Conservation (phyloP, 37 sponge, comb jelly and placozoan genomes). For the Spongilla lacustris region DNA sequence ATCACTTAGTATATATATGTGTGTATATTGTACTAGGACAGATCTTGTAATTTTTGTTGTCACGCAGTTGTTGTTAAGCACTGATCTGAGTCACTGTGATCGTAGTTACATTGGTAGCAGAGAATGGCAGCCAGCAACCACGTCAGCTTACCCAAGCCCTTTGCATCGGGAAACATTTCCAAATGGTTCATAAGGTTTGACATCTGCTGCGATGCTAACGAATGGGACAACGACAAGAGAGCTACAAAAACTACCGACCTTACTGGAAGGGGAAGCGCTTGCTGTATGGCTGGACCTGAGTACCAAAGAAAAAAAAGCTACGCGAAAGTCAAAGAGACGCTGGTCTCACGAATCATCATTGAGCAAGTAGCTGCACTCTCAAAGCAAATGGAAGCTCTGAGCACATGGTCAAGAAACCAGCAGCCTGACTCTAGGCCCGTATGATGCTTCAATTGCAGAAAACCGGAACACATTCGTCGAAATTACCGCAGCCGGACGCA, state of each 20-base stretch:
- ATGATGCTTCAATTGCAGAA: slow-evolving; percentile 11
- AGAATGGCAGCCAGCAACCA: not conserved
- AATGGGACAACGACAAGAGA: slow-evolving; percentile 26
- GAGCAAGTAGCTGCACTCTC: slow-evolving; percentile 32
- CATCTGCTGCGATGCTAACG: slow-evolving; percentile 42
- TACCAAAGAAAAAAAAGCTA: slow-evolving; percentile 14
- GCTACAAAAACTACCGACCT: slow-evolving; percentile 39
- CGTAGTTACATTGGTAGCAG: slow-evolving; percentile 66
- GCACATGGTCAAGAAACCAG: not conserved
- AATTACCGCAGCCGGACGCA: not conserved
- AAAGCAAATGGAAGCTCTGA: slow-evolving; percentile 40
- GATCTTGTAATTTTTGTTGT: no score
- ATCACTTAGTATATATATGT: not conserved
- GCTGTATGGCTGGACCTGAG: slow-evolving; percentile 52
- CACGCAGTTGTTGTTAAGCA: not conserved
- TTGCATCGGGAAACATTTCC: slow-evolving; percentile 24
- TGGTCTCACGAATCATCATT: not conserved
- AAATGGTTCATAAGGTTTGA: slow-evolving; percentile 41
- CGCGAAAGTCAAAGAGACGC: not conserved
- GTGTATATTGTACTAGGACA: not conserved
- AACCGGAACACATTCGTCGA: slow-evolving; percentile 10
- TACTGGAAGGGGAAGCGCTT: slow-evolving; percentile 53
- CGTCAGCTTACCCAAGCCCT: slow-evolving; percentile 41
- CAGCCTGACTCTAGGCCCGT: not conserved
- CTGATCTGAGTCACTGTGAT: not conserved